Base-by-base conservation (phyloP, 2,888 invertebrate genomes). In the Helicoverpa assulta region DNA sequence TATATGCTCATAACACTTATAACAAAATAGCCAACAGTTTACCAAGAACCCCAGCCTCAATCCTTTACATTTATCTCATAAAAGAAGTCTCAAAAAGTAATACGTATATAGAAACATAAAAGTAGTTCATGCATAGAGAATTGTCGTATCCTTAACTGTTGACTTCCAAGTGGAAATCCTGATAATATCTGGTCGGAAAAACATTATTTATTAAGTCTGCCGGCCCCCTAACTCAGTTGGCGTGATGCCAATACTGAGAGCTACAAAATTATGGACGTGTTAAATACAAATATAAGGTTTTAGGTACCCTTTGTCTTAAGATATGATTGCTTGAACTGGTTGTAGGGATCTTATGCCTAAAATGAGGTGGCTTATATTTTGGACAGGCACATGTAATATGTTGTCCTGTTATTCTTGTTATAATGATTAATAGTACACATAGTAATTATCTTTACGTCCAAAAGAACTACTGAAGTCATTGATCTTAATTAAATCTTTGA, bases 141-240 rank as follows among this genome's bases (percentile, higher is more conserved):
- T 68, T 51, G 66, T 69, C 73, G 53, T 65, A 73, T 65, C 67
- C 81, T 69, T 78, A 79, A 79, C 81, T 70, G 78, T 81, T 67
- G 70, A 66, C 63, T 16, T 61, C 59, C 67, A 67, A 81, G 67
- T 81, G 79, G 78, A 70, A 81, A 70, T 70, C 76, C 72, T 75
- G 72, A 80, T 78, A 77, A 81, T 66, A 71, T 76, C 73, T 63
- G 54, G 70, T 70, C 55, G 67, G 71, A 76, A 81, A 74, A 78
- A 76, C 70, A 58, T 73, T 81, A 84, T 84, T 80, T 78, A 83
- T 80, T 65, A 67, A 67, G 40, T 71, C 82, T 74, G 67, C 78
- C 66, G 61, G 65, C 61, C 58, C 73, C 70, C 64, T 65, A 58
- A 59, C 55, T 65, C 53, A 26, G 47, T 18, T 83, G 83, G 83